Evolutionary conservation across 2,113 vertebrate genomes (phyloP).

Genomic region (Castor canadensis): DNA sequence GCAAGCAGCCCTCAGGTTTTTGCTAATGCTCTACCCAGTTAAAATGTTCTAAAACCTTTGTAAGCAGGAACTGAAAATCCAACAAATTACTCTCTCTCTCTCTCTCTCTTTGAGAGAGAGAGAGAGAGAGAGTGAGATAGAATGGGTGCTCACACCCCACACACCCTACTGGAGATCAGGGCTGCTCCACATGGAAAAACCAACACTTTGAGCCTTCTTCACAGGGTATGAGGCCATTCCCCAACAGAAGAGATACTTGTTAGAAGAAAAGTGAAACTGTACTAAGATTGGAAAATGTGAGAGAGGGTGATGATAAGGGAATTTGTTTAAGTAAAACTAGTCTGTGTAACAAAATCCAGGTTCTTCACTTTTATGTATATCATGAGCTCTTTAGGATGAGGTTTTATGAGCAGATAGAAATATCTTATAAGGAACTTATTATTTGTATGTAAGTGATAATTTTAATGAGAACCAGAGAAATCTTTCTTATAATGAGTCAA

Average conservation of each 20-base stretch:
- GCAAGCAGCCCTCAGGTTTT: slow-evolving; percentile 44
- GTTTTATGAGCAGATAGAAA: slow-evolving; percentile 32
- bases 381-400: background rate
- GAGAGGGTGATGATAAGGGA: background rate
- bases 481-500: background rate
- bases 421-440: slow-evolving; percentile 16
- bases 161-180: slow-evolving; percentile 13
- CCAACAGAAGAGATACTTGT: background rate
- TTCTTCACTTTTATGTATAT: background rate
- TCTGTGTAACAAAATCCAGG: background rate
- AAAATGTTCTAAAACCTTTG: slow-evolving; percentile 62
- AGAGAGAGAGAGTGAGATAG: too few species aligned
- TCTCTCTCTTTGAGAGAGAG: too few species aligned
- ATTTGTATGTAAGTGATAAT: slow-evolving; percentile 33
- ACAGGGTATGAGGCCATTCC: background rate
- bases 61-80: slow-evolving; percentile 39
- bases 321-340: background rate
- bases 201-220: background rate
- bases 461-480: background rate
- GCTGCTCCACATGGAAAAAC: slow-evolving; percentile 19
- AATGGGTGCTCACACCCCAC: background rate
- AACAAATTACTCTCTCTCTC: slow-evolving; percentile 51
- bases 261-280: slow-evolving; percentile 33
- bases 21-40: slow-evolving; percentile 40
- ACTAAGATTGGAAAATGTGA: background rate